Evolutionary conservation across 2,113 vertebrate genomes (phyloP).

Genomic region (Pachycephala philippinensis): DNA sequence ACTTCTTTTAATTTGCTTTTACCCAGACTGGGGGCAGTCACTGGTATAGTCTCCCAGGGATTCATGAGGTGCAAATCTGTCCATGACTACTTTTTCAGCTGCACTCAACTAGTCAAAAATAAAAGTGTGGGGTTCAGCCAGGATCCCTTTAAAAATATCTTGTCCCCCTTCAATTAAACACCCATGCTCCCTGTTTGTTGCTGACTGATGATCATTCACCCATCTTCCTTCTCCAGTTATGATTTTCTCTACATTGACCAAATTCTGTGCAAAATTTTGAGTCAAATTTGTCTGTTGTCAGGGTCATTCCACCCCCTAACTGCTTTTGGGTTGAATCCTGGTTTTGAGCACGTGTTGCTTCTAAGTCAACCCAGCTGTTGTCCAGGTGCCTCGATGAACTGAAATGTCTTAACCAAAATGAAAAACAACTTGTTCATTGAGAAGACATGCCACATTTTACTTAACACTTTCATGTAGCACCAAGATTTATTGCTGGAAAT

Average conservation of each 20-base stretch:
- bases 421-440: background rate
- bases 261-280: background rate
- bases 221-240: background rate
- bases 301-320: background rate
- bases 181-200: background rate
- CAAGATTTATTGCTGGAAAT: background rate
- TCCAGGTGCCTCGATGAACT: background rate
- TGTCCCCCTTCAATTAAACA: background rate
- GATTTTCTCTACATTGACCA: background rate
- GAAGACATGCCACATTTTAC: background rate
- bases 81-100: background rate
- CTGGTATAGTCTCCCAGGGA: background rate
- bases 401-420: background rate
- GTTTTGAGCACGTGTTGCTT: background rate
- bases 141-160: background rate
- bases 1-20: background rate
- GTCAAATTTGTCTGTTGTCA: background rate
- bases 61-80: background rate
- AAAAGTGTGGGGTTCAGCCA: background rate
- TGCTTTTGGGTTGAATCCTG: background rate
- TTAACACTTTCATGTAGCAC: background rate
- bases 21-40: background rate
- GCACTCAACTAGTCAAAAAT: background rate
- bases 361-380: background rate
- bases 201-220: background rate